Evolutionary conservation across 1,140 invertebrate genomes (phyloP), one percentile per base, ranked within the genome.

Genomic region (Olivierus martensii): DNA sequence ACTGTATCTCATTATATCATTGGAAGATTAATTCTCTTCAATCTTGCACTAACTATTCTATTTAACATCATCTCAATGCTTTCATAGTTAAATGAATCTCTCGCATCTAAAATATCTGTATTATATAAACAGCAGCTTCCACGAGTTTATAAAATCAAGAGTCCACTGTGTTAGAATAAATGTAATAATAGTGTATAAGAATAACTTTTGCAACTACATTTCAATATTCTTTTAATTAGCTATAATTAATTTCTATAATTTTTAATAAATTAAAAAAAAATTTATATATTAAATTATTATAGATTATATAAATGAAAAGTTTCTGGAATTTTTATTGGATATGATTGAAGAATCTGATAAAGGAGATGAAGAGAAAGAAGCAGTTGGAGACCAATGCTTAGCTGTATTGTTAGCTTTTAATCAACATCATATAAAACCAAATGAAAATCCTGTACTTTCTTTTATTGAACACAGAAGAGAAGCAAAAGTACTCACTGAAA

Each of bases 401-500:
- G 82, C 81, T 52, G 67, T 92, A 17, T 74, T 93, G 43, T 71
- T 93, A 17, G 82, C 88, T 0, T 90, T 86, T 63, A 93, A 93
- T 72, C 72, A 92, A 15, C 89, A 94, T 66, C 89, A 90, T 63
- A 66, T 67, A 22, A 66, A 66, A 28, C 64, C 69, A 15, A 67
- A 73, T 10, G 78, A 83, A 49, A 91, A 91, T 69, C 69, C 87
- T 6, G 75, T 89, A 6, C 69, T 93, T 18, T 76, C 80, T 58
- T 79, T 82, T 0, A 69, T 93, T 48, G 77, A 79, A 56, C 73
- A 80, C 35, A 71, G 78, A 56, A 74, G 78, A 44, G 74, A 79
- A 39, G 84, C 84, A 3, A 91, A 90, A 69, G 79, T 77, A 9
- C 88, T 94, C 57, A 90, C 86, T 14, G 87, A 93, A 66, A 92